Conservation (phyloP, 2,113 vertebrate genomes). For the Callocephalon fimbriatum region DNA sequence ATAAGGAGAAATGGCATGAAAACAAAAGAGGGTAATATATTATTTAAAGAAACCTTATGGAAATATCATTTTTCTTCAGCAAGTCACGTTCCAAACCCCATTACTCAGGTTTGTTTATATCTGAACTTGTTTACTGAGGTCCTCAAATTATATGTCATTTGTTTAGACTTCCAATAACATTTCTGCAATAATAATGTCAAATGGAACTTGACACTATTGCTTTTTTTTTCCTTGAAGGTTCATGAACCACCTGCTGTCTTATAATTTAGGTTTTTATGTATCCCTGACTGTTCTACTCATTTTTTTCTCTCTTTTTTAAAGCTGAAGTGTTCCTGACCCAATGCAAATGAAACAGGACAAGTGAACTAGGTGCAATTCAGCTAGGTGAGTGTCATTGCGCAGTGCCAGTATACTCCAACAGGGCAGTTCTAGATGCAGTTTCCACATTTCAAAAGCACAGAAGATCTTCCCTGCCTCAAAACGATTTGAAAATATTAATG, state of each 20-base stretch:
- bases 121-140: background rate
- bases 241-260: background rate
- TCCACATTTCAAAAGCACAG: background rate
- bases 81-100: background rate
- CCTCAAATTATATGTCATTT: background rate
- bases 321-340: background rate
- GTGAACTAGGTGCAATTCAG: background rate
- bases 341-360: background rate
- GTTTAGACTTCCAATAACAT: background rate
- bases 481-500: background rate
- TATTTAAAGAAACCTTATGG: background rate
- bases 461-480: background rate
- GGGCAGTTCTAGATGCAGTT: background rate
- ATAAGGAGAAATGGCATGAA: background rate
- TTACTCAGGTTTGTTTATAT: background rate
- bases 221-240: background rate
- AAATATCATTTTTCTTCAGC: background rate
- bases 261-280: background rate
- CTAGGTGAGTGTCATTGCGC: rapidly evolving
- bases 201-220: background rate
- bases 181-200: background rate
- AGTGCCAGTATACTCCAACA: background rate
- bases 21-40: background rate
- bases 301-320: background rate
- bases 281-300: background rate